phyloP scores from a whole-genome alignment of 1,140 invertebrate genomes.

The Sesamia nonagrioides region DNA sequence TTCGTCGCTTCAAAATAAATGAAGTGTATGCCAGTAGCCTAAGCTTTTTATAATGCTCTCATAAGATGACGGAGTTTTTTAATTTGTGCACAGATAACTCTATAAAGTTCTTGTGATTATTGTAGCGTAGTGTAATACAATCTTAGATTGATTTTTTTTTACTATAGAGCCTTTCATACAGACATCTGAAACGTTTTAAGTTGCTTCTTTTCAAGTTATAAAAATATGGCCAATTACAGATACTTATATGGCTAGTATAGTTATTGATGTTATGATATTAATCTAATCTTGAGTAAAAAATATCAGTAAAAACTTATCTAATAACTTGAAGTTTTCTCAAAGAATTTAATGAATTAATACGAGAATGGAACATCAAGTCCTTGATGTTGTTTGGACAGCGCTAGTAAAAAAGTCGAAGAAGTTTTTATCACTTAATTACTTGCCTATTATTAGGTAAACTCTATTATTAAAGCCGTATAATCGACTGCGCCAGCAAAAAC shows the following conservation, averaged over 20 bases:
- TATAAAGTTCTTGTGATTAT: slow-evolving; percentile 32
- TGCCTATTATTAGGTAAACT: slow-evolving; percentile 39
- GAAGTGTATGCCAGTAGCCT: slow-evolving; percentile 40
- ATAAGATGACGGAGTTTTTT: slow-evolving; percentile 24
- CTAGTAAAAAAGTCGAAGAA: slow-evolving; percentile 9
- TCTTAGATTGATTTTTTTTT: slow-evolving; percentile 11
- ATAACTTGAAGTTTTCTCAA: background rate
- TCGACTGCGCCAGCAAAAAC: slow-evolving; percentile 14
- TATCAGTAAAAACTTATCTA: background rate
- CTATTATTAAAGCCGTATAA: slow-evolving; percentile 30
- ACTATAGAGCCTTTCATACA: background rate
- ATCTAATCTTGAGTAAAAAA: background rate
- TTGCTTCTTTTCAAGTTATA: background rate
- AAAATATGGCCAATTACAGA: background rate
- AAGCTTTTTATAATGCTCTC: slow-evolving; percentile 33
- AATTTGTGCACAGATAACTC: slow-evolving; percentile 34
- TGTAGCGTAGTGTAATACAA: slow-evolving; percentile 5
- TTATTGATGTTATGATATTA: background rate
- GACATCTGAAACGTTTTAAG: background rate
- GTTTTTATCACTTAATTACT: slow-evolving; percentile 41
- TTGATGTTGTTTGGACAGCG: slow-evolving; percentile 27
- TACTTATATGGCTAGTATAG: background rate
- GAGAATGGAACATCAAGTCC: slow-evolving; percentile 20
- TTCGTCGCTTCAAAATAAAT: slow-evolving; percentile 51
- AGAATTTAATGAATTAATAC: slow-evolving; percentile 17